A percentile compares a stretch with the other conserved stretches of the same genome.
Conservation (phyloP, 2,797 vertebrate species). For the Geotrypetes seraphini region DNA sequence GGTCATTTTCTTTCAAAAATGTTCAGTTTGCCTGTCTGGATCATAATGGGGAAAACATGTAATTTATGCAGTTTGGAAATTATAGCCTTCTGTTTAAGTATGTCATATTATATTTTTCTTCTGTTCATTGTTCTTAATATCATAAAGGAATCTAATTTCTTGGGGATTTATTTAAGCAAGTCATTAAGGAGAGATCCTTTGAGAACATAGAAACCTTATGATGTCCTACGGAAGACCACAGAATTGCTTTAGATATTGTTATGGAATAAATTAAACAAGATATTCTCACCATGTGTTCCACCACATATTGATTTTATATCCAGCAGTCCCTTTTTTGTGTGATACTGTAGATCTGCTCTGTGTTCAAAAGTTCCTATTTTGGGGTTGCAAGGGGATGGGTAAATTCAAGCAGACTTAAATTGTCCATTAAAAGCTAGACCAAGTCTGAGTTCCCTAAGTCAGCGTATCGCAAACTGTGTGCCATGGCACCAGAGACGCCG, state of each 20-base stretch:
- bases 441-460: too few relatives aligned
- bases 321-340: too few relatives aligned
- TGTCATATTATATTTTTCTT: constrained; percentile 27
- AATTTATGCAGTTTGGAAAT: constrained; percentile 68
- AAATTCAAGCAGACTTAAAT: too few relatives aligned
- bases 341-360: too few relatives aligned
- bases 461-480: too few relatives aligned
- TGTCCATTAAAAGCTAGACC: too few relatives aligned
- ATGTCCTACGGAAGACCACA: neutral
- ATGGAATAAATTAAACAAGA: constrained; percentile 20
- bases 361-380: too few relatives aligned
- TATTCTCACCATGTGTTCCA: constrained; percentile 27
- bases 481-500: too few relatives aligned
- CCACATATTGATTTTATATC: constrained; percentile 18
- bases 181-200: neutral
- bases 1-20: constrained; percentile 62
- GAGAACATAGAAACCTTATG: constrained; percentile 9
- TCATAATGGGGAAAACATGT: constrained; percentile 66
- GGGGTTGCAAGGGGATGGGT: too few relatives aligned
- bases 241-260: neutral
- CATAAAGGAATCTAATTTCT: constrained; percentile 21
- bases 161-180: constrained; percentile 25
- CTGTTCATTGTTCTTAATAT: constrained; percentile 11
- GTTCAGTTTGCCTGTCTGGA: constrained; percentile 61
- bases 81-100: constrained; percentile 43